Base-by-base conservation (phyloP, 2,797 vertebrate species). In the Botia almorhae region DNA sequence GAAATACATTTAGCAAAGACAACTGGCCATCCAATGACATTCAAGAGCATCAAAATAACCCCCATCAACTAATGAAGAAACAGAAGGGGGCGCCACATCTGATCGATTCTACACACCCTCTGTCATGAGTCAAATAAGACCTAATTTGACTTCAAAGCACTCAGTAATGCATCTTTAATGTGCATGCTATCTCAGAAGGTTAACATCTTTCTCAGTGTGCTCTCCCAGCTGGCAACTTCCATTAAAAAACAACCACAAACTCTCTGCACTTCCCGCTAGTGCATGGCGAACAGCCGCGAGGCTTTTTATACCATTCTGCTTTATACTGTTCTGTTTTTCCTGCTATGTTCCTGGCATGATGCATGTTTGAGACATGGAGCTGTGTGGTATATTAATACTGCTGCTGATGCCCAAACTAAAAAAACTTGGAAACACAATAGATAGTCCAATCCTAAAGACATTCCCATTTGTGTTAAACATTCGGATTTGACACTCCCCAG, bases 81-180 rank as follows among this genome's bases (percentile, higher is more conserved):
- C 82, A 80, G 69, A 75, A 83, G 77, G 73, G 80, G 69, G 74
- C 76, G 77, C 85, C 90, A 87, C 78, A 56, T 82, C 14, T 74
- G 8, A 46, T 56, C 5, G 8, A 60, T 81, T 33, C 65, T 16
- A 2, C 61, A 60, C 33, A 33, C 53, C 36, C 83, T 67, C 46
- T 63, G 69, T 80, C 68, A 80, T 71, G 86, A 90, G 85, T 88
- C 88, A 89, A 91, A 93, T 91, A 89, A 83, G 90, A 88, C 90
- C 90, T 91, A 87, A 75, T 78, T 91, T 85, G 74, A 93, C 91
- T 93, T 93, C 92, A 94, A 93, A 93, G 92, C 88, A 65, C 72
- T 78, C 83, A 89, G 89, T 91, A 91, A 94, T 94, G 89, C 90
- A 94, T 94, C 89, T 93, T 95, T 94, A 92, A 93, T 93, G 91